Evolutionary conservation across 1,140 invertebrate species (phyloP), one percentile per base, ranked within the genome.

Genomic region (Drosophila hydei): DNA sequence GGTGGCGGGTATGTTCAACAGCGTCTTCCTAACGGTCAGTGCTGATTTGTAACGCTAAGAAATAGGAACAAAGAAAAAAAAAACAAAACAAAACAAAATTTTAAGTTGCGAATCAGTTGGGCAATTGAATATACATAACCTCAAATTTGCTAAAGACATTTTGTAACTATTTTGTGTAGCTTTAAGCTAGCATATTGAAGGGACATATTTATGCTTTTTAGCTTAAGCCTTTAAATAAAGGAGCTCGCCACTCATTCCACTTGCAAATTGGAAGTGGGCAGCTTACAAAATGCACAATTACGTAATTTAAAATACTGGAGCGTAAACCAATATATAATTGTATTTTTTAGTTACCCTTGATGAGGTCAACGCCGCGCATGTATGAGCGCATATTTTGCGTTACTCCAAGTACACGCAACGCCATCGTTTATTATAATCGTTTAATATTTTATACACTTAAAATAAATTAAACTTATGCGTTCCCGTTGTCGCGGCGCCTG

Each of bases 1-100:
- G 0, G 98, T 99, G 83, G 98, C 96, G 77, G 99, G 98, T 48
- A 97, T 95, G 92, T 99, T 99, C 19, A 96, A 92, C 45, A 96
- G 92, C 0, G 94, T 93, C 89, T 96, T 93, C 83, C 95, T 94
- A 45, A 94, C 91, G 30, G 93, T 93, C 14, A 93, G 93, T 33
- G 93, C 93, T 6, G 94, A 93, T 33, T 92, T 92, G 61, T 89
- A 91, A 54, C 92, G 90, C 92, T 92, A 60, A 30, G 2, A 16
- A 56, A 51, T 33, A 33, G 2, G 12, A 33, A 6, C 25, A 6
- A 23, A 3, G 25, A 6, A 1, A 3, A 11, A 33, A 11, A 33
- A 33, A 23, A 2, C 21, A 23, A 60, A 21, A 25, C n/a, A 33
- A 65, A 59, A 64, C 60, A 69, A 76, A 11, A 18, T 4, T 60